Conservation (phyloP, 1,140 invertebrate species). For the Scylla paramamosain region DNA sequence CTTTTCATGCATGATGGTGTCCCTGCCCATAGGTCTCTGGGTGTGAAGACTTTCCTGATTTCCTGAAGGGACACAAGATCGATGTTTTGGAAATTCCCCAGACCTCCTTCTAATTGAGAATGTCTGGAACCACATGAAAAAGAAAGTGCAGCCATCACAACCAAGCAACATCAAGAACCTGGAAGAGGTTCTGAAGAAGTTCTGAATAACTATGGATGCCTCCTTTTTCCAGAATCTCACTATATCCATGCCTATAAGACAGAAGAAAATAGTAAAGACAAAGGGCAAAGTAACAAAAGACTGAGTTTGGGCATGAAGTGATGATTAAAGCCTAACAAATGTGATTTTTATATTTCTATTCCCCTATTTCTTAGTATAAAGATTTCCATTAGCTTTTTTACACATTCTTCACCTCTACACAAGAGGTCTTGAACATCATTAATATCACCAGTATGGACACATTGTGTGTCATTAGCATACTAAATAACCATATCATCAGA, state of each 20-base stretch:
- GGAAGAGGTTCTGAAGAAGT: constrained; percentile 28
- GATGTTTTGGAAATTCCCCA: constrained; percentile 36
- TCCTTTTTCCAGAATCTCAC: background rate
- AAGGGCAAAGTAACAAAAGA: background rate
- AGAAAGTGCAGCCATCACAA: background rate
- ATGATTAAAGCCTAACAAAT: no score
- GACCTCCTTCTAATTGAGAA: constrained; percentile 1
- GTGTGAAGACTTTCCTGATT: background rate
- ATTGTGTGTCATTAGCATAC: no score
- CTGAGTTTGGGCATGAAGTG: background rate
- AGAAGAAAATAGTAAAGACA: background rate
- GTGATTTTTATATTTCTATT: no score
- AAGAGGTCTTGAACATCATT: no score
- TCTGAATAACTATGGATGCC: background rate
- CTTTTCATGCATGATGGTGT: constrained; percentile 35
- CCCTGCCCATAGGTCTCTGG: background rate
- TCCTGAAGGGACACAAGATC: background rate
- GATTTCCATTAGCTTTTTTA: no score
- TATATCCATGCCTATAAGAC: background rate
- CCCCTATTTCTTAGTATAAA: no score
- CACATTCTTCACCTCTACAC: no score
- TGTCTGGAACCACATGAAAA: constrained; percentile 30
- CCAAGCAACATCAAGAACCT: background rate
- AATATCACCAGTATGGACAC: no score
- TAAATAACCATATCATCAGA: no score